phyloP scores from a whole-genome alignment of 2,113 vertebrate genomes.

The Mastomys coucha region DNA sequence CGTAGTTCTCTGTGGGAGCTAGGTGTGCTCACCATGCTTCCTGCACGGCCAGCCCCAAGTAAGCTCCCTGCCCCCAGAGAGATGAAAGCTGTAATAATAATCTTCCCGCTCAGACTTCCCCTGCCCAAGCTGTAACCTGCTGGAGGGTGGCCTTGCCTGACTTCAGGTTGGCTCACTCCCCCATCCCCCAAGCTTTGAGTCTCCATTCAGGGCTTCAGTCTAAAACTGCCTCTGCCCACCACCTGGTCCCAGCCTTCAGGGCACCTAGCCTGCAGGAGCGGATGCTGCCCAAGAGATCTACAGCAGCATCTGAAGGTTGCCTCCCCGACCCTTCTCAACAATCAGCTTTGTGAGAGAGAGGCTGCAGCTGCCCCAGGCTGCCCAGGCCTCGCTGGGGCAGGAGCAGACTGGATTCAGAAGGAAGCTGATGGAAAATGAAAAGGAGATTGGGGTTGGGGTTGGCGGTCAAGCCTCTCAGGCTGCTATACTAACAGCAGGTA shows the following conservation, averaged over 20 bases:
- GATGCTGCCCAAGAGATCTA: not conserved
- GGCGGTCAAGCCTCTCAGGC: not conserved
- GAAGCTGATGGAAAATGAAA: slow-evolving; percentile 38
- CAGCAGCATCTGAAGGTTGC: not conserved
- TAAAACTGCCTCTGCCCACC: not conserved
- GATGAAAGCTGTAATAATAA: not conserved
- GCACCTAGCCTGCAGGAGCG: accelerated
- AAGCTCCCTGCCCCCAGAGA: not conserved
- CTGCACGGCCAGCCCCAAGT: not conserved
- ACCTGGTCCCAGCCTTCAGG: not conserved
- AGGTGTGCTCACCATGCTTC: not conserved
- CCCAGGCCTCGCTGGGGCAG: not conserved
- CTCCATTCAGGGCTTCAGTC: not conserved
- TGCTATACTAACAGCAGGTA: not conserved
- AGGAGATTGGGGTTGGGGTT: not conserved
- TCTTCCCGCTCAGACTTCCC: not conserved
- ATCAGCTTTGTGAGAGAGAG: slow-evolving; percentile 66
- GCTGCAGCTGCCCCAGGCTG: slow-evolving; percentile 69
- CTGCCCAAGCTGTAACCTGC: not conserved
- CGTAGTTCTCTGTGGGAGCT: not conserved
- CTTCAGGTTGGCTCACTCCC: too few relatives aligned
- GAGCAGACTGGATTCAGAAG: slow-evolving; percentile 28
- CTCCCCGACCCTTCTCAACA: slow-evolving; percentile 12
- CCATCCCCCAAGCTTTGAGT: too few relatives aligned
- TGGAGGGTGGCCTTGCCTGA: too few relatives aligned